Evolutionary conservation across 2,888 invertebrate genomes (phyloP).

Genomic region (Oegoconia quadripuncta): DNA sequence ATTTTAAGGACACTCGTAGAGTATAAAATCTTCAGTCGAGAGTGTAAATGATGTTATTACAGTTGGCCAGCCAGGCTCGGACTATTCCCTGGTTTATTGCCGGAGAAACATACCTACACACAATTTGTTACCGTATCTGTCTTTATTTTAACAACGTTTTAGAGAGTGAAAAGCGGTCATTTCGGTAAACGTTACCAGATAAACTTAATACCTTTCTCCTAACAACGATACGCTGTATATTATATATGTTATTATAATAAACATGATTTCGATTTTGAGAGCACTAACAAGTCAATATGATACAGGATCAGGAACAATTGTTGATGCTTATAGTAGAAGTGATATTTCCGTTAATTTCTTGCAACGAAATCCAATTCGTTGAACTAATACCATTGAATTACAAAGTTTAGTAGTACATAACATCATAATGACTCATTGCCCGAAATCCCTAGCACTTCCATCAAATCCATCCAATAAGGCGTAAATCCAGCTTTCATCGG

Average conservation of each 20-base stretch:
- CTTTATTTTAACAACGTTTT: constrained; percentile 28
- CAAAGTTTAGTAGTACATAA: constrained; percentile 23
- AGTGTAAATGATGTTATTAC: constrained; percentile 42
- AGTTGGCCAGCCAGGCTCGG: constrained; percentile 32
- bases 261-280: too few species aligned
- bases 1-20: constrained; percentile 13
- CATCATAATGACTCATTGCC: constrained; percentile 27
- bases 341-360: background rate
- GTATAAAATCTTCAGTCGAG: constrained; percentile 14
- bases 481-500: constrained; percentile 33
- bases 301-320: too few species aligned
- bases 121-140: background rate
- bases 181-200: background rate
- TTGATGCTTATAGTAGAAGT: background rate
- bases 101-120: constrained; percentile 25
- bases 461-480: constrained; percentile 49
- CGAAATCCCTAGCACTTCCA: constrained; percentile 29
- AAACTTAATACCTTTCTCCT: too few species aligned
- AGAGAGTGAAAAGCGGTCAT: background rate
- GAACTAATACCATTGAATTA: constrained; percentile 16
- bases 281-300: too few species aligned
- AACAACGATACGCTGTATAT: too few species aligned
- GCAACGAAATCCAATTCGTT: constrained; percentile 15
- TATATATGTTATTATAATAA: too few species aligned
- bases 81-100: constrained; percentile 30